These are phyloP conservation scores for Congeria kusceri DNA, from an alignment of 2,888 invertebrate genomes.

Conservation along the genomic window DNA sequence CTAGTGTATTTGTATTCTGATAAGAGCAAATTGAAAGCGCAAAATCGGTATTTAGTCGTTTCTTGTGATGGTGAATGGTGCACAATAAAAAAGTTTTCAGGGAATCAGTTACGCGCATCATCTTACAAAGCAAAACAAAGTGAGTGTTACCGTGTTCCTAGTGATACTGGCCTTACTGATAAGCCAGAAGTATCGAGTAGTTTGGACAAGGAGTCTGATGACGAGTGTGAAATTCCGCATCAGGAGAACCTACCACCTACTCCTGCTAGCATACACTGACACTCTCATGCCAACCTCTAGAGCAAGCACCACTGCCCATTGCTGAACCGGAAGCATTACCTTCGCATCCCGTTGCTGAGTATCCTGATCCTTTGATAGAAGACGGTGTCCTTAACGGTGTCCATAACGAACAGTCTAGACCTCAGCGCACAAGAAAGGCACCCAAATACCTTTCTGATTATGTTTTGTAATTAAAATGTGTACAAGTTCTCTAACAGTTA, in stretches of 20 bases:
- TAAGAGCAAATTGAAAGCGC: constrained; percentile 37
- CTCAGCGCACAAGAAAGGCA: background rate
- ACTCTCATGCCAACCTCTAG: background rate
- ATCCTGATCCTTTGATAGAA: no score
- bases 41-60: constrained; percentile 56
- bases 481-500: no score
- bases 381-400: no score
- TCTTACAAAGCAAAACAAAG: constrained; percentile 55
- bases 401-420: background rate
- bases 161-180: background rate
- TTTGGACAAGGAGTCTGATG: background rate
- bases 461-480: background rate
- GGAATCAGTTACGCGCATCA: constrained; percentile 45
- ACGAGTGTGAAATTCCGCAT: background rate
- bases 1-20: constrained; percentile 55
- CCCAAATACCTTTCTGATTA: background rate
- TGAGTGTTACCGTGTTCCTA: constrained; percentile 55
- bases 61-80: constrained; percentile 54
- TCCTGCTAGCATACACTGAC: background rate
- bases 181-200: background rate
- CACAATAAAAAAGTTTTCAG: constrained; percentile 53
- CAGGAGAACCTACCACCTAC: background rate
- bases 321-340: background rate
- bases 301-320: background rate
- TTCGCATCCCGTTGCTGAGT: background rate